phyloP scores from a whole-genome alignment of 2,797 vertebrate species.

The Lagodon rhomboides region DNA sequence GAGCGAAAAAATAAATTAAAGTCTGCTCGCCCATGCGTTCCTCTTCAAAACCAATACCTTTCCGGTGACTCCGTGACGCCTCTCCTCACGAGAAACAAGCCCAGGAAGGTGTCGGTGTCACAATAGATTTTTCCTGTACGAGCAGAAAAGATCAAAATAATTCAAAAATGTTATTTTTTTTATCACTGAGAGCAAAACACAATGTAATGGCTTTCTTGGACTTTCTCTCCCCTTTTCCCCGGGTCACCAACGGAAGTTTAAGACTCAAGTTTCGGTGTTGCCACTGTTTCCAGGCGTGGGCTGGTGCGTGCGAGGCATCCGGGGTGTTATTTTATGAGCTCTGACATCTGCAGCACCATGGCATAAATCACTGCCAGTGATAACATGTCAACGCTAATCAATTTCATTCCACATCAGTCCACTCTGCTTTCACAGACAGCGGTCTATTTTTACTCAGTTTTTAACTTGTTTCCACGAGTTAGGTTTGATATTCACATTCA shows the following conservation, averaged over 20 bases:
- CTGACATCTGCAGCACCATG: not conserved
- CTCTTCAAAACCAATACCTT: constrained; percentile 53
- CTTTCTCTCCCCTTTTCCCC: not conserved
- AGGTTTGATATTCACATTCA: not conserved
- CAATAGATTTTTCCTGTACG: constrained; percentile 47
- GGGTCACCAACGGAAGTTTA: constrained; percentile 30
- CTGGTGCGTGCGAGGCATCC: constrained; percentile 6
- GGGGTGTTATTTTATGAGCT: constrained; percentile 11
- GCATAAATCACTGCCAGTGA: constrained; percentile 11
- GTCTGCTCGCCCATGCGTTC: constrained; percentile 31
- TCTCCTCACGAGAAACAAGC: constrained; percentile 2
- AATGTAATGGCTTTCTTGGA: constrained; percentile 30
- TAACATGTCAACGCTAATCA: not conserved
- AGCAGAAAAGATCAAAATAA: constrained; percentile 31
- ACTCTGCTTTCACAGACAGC: not conserved
- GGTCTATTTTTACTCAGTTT: not conserved
- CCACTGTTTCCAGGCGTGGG: constrained; percentile 10
- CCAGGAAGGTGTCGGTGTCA: constrained; percentile 35
- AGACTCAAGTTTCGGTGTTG: constrained; percentile 10
- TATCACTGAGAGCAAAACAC: constrained; percentile 40
- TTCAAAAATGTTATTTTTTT: constrained; percentile 35
- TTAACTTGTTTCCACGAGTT: not conserved
- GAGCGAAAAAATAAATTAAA: constrained; percentile 62
- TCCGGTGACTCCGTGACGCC: constrained; percentile 15
- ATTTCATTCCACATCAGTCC: not conserved